Conservation (phyloP, 2,113 vertebrate species). For the Carollia perspicillata region DNA sequence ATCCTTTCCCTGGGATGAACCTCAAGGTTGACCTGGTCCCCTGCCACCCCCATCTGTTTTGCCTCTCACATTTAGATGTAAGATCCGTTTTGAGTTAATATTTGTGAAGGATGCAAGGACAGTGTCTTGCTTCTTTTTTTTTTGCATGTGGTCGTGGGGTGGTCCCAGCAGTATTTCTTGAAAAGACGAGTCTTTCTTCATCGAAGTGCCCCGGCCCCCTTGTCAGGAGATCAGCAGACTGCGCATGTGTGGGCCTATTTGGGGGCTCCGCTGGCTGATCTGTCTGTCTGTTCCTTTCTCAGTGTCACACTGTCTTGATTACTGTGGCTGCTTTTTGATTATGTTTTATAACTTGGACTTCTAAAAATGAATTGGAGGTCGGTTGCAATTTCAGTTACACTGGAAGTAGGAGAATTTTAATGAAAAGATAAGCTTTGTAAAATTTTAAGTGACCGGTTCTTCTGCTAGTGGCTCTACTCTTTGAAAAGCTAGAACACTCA, state of each 20-base stretch:
- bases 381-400: not conserved
- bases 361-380: slow-evolving; percentile 3
- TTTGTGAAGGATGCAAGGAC: not conserved
- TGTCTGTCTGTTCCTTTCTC: not conserved
- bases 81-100: not conserved
- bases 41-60: not conserved
- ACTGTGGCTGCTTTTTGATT: not conserved
- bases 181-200: not conserved
- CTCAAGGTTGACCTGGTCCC: not conserved
- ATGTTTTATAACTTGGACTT: not conserved
- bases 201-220: not conserved
- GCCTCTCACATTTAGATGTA: not conserved
- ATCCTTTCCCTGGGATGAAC: not conserved
- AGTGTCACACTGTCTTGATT: not conserved
- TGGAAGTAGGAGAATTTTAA: slow-evolving; percentile 20
- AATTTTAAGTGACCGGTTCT: not conserved
- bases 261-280: not conserved
- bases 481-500: not conserved
- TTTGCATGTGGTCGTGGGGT: not conserved
- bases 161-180: not conserved
- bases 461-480: not conserved
- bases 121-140: not conserved
- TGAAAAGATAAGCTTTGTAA: not conserved
- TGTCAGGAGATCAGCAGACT: not conserved
- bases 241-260: not conserved